Percentiles rank a stretch among this genome's conserved stretches.
Conservation (phyloP, 2,797 vertebrate species). For the Lycodopsis pacificus region DNA sequence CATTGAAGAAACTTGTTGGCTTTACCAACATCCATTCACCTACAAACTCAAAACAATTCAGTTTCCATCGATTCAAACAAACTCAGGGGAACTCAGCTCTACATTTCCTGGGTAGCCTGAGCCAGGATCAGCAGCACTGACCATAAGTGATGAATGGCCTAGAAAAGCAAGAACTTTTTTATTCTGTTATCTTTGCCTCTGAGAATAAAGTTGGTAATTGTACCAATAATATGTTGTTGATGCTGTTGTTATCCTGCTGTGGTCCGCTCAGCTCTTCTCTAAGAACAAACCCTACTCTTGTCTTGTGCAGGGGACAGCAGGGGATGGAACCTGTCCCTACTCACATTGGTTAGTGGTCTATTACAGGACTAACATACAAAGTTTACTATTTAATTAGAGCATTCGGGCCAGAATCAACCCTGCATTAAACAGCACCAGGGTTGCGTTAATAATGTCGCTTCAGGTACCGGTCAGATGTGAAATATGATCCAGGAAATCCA, state of each 20-base stretch:
- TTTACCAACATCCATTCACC: background rate
- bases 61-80: slow-evolving; percentile 3
- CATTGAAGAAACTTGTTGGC: background rate
- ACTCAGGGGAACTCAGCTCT: too few species aligned
- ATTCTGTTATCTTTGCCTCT: background rate
- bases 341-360: background rate
- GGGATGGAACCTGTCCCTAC: background rate
- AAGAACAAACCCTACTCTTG: background rate
- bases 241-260: background rate
- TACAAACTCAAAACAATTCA: slow-evolving; percentile 18
- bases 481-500: too few species aligned
- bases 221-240: background rate
- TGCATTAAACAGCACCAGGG: too few species aligned
- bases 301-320: background rate
- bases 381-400: background rate
- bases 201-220: slow-evolving; percentile 21
- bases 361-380: background rate
- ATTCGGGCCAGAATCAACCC: background rate
- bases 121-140: slow-evolving; percentile 15
- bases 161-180: background rate
- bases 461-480: too few species aligned
- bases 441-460: too few species aligned
- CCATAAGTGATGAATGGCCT: slow-evolving; percentile 30
- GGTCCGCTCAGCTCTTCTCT: background rate
- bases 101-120: background rate